Base-by-base conservation (phyloP, 2,888 invertebrate species). In the Meandrusa payeni region DNA sequence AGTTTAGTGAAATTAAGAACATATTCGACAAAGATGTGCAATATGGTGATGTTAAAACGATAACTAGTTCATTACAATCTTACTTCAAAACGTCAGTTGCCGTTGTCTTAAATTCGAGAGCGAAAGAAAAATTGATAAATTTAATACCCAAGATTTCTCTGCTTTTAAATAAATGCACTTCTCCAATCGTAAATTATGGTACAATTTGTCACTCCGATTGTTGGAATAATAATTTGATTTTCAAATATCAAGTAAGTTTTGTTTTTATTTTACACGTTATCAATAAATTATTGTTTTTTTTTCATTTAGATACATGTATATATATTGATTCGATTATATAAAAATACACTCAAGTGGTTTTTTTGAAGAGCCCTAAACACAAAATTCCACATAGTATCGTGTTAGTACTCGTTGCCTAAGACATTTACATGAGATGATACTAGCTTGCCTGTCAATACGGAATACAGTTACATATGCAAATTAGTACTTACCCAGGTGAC, bases 141-240 rank as follows among this genome's bases (percentile, higher is more conserved):
- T 57, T 74, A 23, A 46, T 61, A 27, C 61, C 70, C 10, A 50
- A 71, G 34, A 66, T 82, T 50, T 51, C 64, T 34, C 51, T 54
- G 6, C 57, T 73, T 46, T 53, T 79, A 46, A 57, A 69, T 51
- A 73, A 70, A 60, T 70, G 71, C 48, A 65, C 71, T 5, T 59
- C 55, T 42, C 55, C 65, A 13, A 54, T 57, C 28, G 41, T 51
- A 43, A 41, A 54, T 9, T 67, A 72, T 38, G 69, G 70, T 36
- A 55, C 60, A 22, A 63, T 82, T 54, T 79, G 81, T 54, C 82
- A 82, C 38, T 76, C 69, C n/a, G 78, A 82, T 49, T 74, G 73
- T 55, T 82, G 80, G 82, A 74, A 62, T 46, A 80, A 77, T 51
- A 82, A 81, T 43, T 61, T 73, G 27, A 7, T 73, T 2, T 78